Percentiles rank a stretch among this genome's conserved stretches.
These are phyloP conservation scores for Rhea pennata DNA, from an alignment of 2,113 vertebrate species.

Conservation along the genomic window DNA sequence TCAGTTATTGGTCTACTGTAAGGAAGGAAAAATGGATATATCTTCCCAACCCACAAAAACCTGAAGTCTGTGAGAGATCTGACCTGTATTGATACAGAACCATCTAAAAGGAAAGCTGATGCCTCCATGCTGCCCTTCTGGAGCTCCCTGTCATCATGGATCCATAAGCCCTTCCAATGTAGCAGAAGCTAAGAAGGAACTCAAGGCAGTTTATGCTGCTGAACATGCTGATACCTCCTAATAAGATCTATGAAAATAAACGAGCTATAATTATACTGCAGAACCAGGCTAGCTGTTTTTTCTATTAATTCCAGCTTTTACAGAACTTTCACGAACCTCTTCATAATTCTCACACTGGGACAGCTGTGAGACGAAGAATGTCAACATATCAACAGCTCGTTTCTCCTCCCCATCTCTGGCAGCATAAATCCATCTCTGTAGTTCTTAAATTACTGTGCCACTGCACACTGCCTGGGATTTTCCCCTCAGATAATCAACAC, in stretches of 20 bases:
- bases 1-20: background rate
- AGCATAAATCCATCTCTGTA: background rate
- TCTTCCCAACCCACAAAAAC: background rate
- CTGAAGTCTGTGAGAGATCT: background rate
- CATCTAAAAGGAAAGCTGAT: background rate
- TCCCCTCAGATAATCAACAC: background rate
- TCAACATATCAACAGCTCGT: background rate
- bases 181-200: background rate
- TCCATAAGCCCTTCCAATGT: background rate
- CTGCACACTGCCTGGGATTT: background rate
- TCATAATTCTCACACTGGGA: background rate
- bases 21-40: background rate
- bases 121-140: background rate
- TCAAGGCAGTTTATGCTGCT: background rate
- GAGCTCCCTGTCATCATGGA: background rate
- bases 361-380: background rate
- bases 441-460: background rate
- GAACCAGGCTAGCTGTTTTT: background rate
- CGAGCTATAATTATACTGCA: background rate
- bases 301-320: background rate
- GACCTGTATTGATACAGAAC: background rate
- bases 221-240: background rate
- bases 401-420: background rate
- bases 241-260: background rate
- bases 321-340: background rate